phyloP scores from a whole-genome alignment of 2,888 invertebrate genomes.

The Nephrotoma guestfalica region DNA sequence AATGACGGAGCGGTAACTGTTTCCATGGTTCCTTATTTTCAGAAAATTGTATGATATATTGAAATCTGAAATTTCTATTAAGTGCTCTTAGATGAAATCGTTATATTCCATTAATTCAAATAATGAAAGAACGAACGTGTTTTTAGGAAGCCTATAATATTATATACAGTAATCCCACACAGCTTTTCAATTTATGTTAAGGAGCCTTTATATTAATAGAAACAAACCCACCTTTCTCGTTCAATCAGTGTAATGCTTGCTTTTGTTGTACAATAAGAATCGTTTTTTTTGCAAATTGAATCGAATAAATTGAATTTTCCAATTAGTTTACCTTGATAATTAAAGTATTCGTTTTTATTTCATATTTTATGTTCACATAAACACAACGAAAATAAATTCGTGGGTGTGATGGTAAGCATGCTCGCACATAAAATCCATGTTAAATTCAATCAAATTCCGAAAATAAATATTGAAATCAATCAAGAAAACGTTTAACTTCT shows the following conservation, averaged over 20 bases:
- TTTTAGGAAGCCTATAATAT: no score
- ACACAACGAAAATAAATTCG: neutral
- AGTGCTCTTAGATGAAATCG: no score
- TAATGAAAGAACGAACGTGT: no score
- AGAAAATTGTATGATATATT: no score
- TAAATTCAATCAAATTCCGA: neutral
- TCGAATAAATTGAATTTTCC: neutral
- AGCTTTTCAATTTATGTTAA: neutral
- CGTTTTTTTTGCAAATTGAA: neutral
- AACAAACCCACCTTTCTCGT: neutral
- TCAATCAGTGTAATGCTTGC: neutral
- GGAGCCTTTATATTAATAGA: neutral
- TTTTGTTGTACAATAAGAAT: no score
- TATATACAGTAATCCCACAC: neutral
- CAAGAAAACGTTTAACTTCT: neutral
- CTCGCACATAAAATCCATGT: neutral
- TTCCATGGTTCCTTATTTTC: no score
- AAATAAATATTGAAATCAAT: neutral
- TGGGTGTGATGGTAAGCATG: neutral
- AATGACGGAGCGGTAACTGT: no score
- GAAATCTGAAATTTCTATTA: no score
- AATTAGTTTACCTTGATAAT: neutral
- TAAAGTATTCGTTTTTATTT: neutral
- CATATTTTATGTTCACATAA: neutral
- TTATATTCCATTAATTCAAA: no score